Base-by-base conservation (phyloP, 2,113 vertebrate genomes). In the Salvelinus fontinalis region DNA sequence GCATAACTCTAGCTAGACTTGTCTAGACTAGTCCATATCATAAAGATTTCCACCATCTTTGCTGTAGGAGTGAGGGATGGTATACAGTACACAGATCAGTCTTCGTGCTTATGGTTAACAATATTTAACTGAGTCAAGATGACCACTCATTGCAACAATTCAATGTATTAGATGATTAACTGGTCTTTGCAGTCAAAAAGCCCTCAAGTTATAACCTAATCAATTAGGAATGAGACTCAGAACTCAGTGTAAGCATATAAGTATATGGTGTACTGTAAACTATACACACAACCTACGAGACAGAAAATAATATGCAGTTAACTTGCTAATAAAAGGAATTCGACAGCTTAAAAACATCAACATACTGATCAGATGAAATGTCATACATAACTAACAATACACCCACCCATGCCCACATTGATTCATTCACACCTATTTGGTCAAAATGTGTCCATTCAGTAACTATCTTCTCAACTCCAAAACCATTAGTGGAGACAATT, bases 391-490 rank as follows among this genome's bases (percentile, higher is more conserved):
- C 31, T 64, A 73, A 34, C 48, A 26, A 57, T 18, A 79, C 11
- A 27, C 34, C 4, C 11, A 65, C 69, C 57, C 13, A 80, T 11
- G 24, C 48, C 9, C 11, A 65, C 69, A 27, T 34, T 34, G 13
- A 73, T 34, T 67, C 4, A 48, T 44, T 29, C 64, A 66, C 64
- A 26, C 26, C 74, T 70, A 82, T 89, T 87, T 90, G 85, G 84
- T 89, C 83, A 84, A 60, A 82, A 75, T 27, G 73, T 73, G 73
- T 78, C 82, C 82, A 83, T 80, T 62, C 22, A 79, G 9, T 26
- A 39, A 57, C 39, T 67, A 79, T 34, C 8, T 34, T 34, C 34
- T 71, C 3, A 60, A 71, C 27, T 76, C n/a, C 24, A 1, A 3
- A 67, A 39, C n/a, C 39, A 49, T 71, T 44, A 74, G 34, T 74